A percentile compares a stretch with the other conserved stretches of the same genome.
phyloP scores from a whole-genome alignment of 2,888 invertebrate genomes.

The Drosophila setosimentum region DNA sequence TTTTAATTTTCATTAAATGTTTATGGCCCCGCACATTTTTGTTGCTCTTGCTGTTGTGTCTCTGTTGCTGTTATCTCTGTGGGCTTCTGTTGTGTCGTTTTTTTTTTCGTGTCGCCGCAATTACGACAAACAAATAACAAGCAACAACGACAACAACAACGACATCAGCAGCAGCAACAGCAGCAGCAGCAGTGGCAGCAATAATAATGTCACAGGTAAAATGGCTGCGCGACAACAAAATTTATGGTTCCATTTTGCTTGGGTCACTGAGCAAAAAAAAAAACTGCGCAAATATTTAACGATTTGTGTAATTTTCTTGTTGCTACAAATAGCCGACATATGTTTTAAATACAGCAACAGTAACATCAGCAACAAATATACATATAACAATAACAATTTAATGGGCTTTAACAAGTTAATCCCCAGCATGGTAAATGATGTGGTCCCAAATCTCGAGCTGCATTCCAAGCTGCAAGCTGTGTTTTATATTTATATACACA shows the following conservation, averaged over 20 bases:
- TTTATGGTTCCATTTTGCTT: constrained; percentile 61
- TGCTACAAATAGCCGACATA: constrained; percentile 77
- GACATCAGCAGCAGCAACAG: constrained; percentile 24
- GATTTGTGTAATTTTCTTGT: constrained; percentile 81
- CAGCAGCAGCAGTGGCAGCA: constrained; percentile 43
- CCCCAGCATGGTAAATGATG: constrained; percentile 46
- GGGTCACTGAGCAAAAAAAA: constrained; percentile 30
- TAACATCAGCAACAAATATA: constrained; percentile 40
- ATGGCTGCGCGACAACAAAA: constrained; percentile 65
- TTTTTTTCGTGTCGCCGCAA: constrained; percentile 64
- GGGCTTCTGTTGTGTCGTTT: constrained; percentile 45
- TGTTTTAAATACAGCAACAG: constrained; percentile 62
- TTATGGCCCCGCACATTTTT: constrained; percentile 65
- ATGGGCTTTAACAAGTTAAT: constrained; percentile 71
- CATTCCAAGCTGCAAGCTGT: constrained; percentile 33
- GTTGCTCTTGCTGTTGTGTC: constrained; percentile 24
- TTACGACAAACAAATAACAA: constrained; percentile 75
- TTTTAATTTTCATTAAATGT: constrained; percentile 81
- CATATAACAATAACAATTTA: constrained; percentile 65
- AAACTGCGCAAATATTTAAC: constrained; percentile 74
- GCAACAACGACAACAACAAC: constrained; percentile 34
- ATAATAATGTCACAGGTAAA: constrained; percentile 81
- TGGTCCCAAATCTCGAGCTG: constrained; percentile 56
- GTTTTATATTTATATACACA: constrained; percentile 61
- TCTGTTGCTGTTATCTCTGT: constrained; percentile 39